Percentiles rank a stretch among this genome's conserved stretches.
Conservation (phyloP, 2,888 invertebrate species). For the Volucella inanis region DNA sequence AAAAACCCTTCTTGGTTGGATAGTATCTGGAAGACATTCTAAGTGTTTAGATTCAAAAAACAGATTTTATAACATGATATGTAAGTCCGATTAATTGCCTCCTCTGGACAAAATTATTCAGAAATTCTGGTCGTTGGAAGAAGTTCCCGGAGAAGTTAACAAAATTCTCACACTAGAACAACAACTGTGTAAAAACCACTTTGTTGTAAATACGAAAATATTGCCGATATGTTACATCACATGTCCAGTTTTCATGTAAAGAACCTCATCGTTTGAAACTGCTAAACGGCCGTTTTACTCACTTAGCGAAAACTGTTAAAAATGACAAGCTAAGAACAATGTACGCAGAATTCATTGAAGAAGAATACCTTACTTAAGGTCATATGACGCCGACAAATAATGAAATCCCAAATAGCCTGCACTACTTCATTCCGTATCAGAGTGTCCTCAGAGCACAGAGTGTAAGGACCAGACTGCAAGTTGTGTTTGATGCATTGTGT, state of each 20-base stretch:
- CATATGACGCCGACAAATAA: constrained; percentile 52
- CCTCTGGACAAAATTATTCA: constrained; percentile 40
- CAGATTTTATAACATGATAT: constrained; percentile 9
- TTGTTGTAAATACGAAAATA: constrained; percentile 37
- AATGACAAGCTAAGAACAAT: constrained; percentile 38
- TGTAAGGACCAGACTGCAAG: constrained; percentile 60
- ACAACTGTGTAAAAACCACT: constrained; percentile 50
- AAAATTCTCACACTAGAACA: constrained; percentile 50
- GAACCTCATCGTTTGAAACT: constrained; percentile 53
- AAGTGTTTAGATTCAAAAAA: not conserved
- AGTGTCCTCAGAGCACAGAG: constrained; percentile 52
- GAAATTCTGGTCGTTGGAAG: constrained; percentile 60
- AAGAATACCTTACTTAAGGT: constrained; percentile 55
- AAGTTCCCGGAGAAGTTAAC: constrained; percentile 50
- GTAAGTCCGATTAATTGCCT: constrained; percentile 8
- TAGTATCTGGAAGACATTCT: constrained; percentile 57
- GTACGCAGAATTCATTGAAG: constrained; percentile 64
- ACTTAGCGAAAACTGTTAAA: constrained; percentile 38
- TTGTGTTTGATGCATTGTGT: constrained; percentile 65
- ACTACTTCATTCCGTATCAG: constrained; percentile 68
- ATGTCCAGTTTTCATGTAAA: constrained; percentile 61
- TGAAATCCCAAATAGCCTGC: constrained; percentile 20
- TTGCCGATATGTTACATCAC: constrained; percentile 47
- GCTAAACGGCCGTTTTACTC: no score
- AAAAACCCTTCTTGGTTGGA: constrained; percentile 54